Percentiles rank a stretch among this genome's conserved stretches.
These are phyloP conservation scores for Gastracanthus pulcherrimus DNA, from an alignment of 2,888 invertebrate species.

Conservation along the genomic window DNA sequence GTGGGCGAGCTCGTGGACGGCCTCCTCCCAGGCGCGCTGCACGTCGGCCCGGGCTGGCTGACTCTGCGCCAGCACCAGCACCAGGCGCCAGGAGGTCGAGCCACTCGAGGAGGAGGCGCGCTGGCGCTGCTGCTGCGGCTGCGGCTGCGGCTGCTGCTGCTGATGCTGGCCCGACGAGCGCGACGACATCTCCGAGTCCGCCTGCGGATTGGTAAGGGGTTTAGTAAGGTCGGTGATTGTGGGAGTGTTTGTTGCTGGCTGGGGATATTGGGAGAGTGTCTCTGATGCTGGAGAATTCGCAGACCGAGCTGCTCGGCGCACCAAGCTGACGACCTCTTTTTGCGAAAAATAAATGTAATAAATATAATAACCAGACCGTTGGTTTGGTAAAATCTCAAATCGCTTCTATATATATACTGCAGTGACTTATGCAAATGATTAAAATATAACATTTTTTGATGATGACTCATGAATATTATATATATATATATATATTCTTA, in stretches of 20 bases:
- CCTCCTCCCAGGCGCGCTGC: slow-evolving; percentile 74
- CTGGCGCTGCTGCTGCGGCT: slow-evolving; percentile 12
- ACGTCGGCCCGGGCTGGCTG: slow-evolving; percentile 69
- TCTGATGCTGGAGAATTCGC: no score
- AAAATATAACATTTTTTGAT: no score
- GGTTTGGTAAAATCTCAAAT: no score
- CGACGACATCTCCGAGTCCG: neutral
- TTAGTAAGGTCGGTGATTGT: neutral
- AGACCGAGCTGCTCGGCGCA: no score
- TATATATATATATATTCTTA: no score
- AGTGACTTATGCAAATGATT: no score
- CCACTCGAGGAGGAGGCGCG: slow-evolving; percentile 22
- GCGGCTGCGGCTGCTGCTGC: slow-evolving; percentile 3
- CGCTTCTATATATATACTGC: no score
- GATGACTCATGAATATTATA: no score
- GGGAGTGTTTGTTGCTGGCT: neutral
- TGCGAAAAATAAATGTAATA: no score
- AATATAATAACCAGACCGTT: no score
- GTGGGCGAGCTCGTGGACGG: slow-evolving; percentile 71
- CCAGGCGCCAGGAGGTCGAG: slow-evolving; percentile 69
- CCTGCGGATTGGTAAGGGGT: neutral
- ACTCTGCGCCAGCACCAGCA: slow-evolving; percentile 72
- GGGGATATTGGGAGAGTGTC: no score
- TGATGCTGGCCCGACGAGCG: neutral
- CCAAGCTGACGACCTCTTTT: no score